phyloP scores from a whole-genome alignment of 2,888 invertebrate genomes.

The Polietes domitor region DNA sequence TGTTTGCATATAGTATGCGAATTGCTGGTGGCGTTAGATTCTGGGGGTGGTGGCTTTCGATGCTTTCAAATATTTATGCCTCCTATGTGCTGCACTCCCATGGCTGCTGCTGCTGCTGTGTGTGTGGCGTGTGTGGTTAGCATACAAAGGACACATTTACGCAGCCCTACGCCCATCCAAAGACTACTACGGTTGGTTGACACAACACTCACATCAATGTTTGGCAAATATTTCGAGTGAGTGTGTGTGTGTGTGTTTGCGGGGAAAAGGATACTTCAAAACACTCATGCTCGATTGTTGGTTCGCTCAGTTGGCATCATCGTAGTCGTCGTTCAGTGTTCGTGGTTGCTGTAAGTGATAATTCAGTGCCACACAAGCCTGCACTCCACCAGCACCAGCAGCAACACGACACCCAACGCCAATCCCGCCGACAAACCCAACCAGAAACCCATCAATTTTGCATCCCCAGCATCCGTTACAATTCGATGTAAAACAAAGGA shows the following conservation, averaged over 20 bases:
- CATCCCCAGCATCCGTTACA: constrained; percentile 49
- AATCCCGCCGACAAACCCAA: constrained; percentile 13
- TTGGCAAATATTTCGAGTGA: constrained; percentile 2
- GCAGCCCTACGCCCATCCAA: constrained; percentile 9
- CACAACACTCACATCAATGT: constrained; percentile 28
- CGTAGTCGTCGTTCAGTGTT: no score
- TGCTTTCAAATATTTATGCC: constrained; percentile 8
- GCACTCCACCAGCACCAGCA: no score
- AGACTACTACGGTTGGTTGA: not conserved
- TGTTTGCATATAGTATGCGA: not conserved
- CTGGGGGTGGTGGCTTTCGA: not conserved
- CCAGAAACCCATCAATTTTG: constrained; percentile 37
- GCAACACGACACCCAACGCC: constrained; percentile 7
- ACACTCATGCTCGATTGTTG: constrained; percentile 51
- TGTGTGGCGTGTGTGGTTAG: not conserved
- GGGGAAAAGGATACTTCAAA: constrained; percentile 51
- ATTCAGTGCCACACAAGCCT: no score
- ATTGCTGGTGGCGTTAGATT: not conserved
- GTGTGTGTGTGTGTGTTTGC: not conserved
- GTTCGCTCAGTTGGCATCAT: constrained; percentile 38
- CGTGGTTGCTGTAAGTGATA: not conserved
- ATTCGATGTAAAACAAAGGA: not conserved
- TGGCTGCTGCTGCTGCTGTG: not conserved
- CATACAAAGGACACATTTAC: no score
- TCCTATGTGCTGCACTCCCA: not conserved